Base-by-base conservation (phyloP, 2,797 vertebrate genomes). In the Esox lucius region DNA sequence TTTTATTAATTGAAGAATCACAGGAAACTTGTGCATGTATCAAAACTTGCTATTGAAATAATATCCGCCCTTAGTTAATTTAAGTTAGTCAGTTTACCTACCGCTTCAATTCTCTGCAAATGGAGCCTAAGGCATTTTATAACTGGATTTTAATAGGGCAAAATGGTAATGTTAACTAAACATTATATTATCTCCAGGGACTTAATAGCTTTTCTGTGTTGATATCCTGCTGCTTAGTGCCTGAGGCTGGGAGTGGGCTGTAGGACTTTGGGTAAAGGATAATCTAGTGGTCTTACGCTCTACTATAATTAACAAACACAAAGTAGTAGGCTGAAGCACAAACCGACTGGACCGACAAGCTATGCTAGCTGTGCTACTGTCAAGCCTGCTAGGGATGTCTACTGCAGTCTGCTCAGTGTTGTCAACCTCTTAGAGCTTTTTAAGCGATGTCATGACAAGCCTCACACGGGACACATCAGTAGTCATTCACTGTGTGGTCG, bases 1-100 rank as follows among this genome's bases (percentile, higher is more conserved):
- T 39, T 39, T 39, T 5, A 39, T 39, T 71, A 71, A 73, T 77
- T n/a, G n/a, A 53, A 80, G 76, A 78, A 70, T 75, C 28, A 68
- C 74, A 68, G 35, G 53, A 65, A 78, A 46, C 15, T 35, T 65
- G 61, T 31, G 39, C 24, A 65, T 68, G 31, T 22, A 51, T 67
- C 22, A 26, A 53, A 74, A 78, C 72, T 74, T 28, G 28, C 59
- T 73, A 15, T 39, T 68, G 26, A 53, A 62, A 72, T 19, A 31
- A 26, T 39, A 39, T 39, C 35, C 48, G n/a, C 39, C 56, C 68
- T 39, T 59, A 42, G 73, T 75, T 69, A 77, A 48, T 67, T 66
- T 73, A 39, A 39, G 35, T 39, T 39, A 39, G 35, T 39, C 7
- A 39, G 35, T 6, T 5, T 33, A 77, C 68, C 28, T 70, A 13